Base-by-base conservation (phyloP, 2,797 vertebrate genomes). In the Pseudomugil tenellus region DNA sequence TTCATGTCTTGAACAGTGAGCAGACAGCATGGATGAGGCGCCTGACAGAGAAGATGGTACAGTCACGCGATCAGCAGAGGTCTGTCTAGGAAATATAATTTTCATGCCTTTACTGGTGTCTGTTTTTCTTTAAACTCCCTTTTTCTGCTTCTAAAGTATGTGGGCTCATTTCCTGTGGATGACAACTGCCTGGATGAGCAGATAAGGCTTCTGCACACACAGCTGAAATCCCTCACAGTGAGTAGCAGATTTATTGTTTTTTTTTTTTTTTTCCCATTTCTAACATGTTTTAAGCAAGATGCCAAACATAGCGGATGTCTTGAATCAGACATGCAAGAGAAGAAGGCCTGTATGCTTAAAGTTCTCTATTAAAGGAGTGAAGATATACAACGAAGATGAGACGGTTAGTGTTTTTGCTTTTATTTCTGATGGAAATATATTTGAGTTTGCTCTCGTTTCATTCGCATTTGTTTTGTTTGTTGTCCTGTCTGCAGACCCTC, bases 301-400 rank as follows among this genome's bases (percentile, higher is more conserved):
- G 3, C 1, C 8, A 43, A 29, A 74, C 7, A 0, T 0, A 1
- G 13, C 17, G 14, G 0, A 35, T 72, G 17, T 80, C 59, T 0
- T 56, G 3, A 14, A 54, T 31, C 81, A 99, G 97, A 89, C 90
- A 32, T 96, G 90, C 80, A 93, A 87, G 57, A 90, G 91, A 9
- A 91, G 93, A 59, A 92, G 89, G 19, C 31, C 91, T 0, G 97
- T 99, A 26, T 90, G 95, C 69, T 91, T 99, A 35, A 96, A 94
- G 64, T 98, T 99, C 93, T 96, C 95, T 63, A 82, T 95, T 74
- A 97, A 95, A 90, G 98, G 97, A 3, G 91, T 99, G 86, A 98
- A 98, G 88, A 94, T 99, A 89, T 97, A 96, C 23, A 83, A 95
- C 0, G 93, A 95, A 8, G 96, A 98, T 14, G 95, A 96, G 23